phyloP scores from a whole-genome alignment of 2,797 vertebrate genomes.

The Bradypus variegatus region DNA sequence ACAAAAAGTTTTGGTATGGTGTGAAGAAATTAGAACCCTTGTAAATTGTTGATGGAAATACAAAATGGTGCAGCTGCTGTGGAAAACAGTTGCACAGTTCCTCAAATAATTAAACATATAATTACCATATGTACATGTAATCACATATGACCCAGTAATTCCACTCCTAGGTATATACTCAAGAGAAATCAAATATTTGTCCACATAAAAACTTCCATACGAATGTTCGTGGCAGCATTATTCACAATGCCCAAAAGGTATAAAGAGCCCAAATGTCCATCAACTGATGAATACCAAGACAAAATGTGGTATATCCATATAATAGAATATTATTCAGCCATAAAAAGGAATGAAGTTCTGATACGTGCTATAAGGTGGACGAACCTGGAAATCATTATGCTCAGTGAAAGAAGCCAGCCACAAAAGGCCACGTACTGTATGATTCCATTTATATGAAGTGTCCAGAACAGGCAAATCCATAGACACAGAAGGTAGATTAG shows the following conservation, averaged over 20 bases:
- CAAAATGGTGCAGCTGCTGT: neutral
- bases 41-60: neutral
- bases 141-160: neutral
- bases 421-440: neutral
- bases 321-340: neutral
- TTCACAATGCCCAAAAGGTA: neutral
- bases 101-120: neutral
- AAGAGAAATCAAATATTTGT: neutral
- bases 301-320: neutral
- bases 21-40: neutral
- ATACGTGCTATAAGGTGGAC: neutral
- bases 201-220: neutral
- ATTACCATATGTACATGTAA: too few relatives aligned
- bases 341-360: neutral
- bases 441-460: neutral
- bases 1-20: neutral
- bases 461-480: neutral
- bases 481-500: neutral
- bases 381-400: neutral
- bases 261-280: neutral
- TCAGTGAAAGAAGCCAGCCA: neutral
- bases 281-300: neutral
- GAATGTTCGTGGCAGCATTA: neutral
- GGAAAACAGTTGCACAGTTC: neutral
- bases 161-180: neutral